These are phyloP conservation scores for Philhelius pedissequus DNA, from an alignment of 2,888 invertebrate genomes.

Conservation along the genomic window DNA sequence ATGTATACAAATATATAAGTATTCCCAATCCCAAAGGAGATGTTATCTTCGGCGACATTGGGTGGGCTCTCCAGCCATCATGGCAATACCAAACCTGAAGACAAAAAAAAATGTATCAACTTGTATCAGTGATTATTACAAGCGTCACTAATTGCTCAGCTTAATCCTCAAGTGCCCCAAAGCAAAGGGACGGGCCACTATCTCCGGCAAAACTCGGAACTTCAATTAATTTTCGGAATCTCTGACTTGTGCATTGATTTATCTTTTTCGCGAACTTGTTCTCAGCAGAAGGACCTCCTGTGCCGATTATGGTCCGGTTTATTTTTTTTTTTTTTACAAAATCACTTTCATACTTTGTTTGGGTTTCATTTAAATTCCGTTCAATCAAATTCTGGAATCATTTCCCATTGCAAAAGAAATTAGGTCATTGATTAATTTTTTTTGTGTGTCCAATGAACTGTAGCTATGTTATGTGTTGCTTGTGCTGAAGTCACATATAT, in stretches of 20 bases:
- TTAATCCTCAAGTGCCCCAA: constrained; percentile 31
- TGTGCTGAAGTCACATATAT: constrained; percentile 27
- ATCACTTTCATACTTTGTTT: constrained; percentile 43
- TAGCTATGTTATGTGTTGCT: no score
- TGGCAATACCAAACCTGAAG: constrained; percentile 10
- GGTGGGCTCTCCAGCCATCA: constrained; percentile 50
- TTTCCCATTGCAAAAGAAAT: constrained; percentile 29
- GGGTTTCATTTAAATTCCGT: constrained; percentile 42
- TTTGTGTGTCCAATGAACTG: constrained; percentile 27
- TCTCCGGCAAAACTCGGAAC: background rate
- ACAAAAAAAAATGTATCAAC: constrained; percentile 42
- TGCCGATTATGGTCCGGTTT: constrained; percentile 31
- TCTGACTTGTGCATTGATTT: constrained; percentile 50
- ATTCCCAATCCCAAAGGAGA: constrained; percentile 17
- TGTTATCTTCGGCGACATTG: constrained; percentile 46
- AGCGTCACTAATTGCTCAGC: constrained; percentile 62
- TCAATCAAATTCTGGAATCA: constrained; percentile 44
- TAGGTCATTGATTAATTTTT: constrained; percentile 55
- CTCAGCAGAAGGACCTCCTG: constrained; percentile 53
- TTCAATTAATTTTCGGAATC: constrained; percentile 22
- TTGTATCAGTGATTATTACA: constrained; percentile 61
- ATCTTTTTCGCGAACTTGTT: constrained; percentile 34
- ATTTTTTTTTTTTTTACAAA: background rate
- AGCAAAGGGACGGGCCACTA: background rate
- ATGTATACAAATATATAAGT: no score